Base-by-base conservation (phyloP, 2,797 vertebrate genomes). In the Eremophila alpestris region DNA sequence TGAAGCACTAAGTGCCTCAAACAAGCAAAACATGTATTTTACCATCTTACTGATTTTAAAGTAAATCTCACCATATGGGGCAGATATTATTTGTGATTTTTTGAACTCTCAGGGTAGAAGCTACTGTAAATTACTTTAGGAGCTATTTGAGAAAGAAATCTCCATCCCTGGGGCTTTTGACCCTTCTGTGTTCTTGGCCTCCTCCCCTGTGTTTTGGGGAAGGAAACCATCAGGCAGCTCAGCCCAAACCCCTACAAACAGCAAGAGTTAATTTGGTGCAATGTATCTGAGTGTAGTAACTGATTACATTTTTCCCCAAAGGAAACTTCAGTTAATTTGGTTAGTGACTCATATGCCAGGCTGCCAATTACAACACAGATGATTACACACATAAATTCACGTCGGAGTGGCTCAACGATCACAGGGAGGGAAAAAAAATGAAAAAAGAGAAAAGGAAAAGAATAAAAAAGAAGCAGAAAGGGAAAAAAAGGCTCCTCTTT, bases 251-350 rank as follows among this genome's bases (percentile, higher is more conserved):
- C 78, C 2, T 52, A 5, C 95, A 97, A 94, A 93, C 92, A 69
- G 93, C 85, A 97, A 94, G 90, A 97, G 97, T 97, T 97, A 94
- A 97, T 98, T 97, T 96, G 96, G 95, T 97, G 95, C 96, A 97
- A 96, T 96, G 95, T 95, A 98, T 95, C 94, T 49, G 96, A 97
- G 96, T 94, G 96, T 97, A 97, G 89, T 96, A 97, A 97, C 97
- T 97, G 97, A 98, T 97, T 97, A 97, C 96, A 97, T 97, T 98
- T 98, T 97, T 97, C 97, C 97, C 98, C 95, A 97, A 97, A 98
- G 98, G 97, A 98, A 98, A 98, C 97, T 98, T 97, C 96, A 97
- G 97, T 98, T 98, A 97, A 98, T 98, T 97, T 97, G 97, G 97
- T 97, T 87, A 91, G 96, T 98, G 98, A 98, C 97, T 98, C 98